phyloP scores from a whole-genome alignment of 2,797 vertebrate genomes.

The Tenualosa ilisha region DNA sequence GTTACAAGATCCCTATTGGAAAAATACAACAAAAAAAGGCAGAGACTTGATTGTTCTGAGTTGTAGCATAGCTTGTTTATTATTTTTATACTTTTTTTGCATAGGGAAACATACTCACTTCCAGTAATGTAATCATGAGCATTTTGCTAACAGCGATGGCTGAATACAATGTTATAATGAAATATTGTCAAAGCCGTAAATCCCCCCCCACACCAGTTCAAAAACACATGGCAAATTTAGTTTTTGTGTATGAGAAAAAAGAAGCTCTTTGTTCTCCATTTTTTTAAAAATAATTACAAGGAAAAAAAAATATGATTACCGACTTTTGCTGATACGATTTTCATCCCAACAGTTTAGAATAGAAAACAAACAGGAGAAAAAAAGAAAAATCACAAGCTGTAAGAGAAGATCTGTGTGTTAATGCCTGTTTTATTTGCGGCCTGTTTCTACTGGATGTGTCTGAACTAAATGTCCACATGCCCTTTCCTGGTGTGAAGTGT shows the following conservation, averaged over 20 bases:
- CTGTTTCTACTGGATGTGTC: constrained; percentile 32
- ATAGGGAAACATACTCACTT: constrained; percentile 88
- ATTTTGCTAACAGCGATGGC: constrained; percentile 75
- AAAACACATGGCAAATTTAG: constrained; percentile 66
- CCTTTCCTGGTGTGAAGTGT: constrained; percentile 70
- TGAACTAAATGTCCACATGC: constrained; percentile 59
- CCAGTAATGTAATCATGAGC: constrained; percentile 84
- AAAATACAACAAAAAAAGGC: constrained; percentile 39
- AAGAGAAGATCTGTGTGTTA: constrained; percentile 41
- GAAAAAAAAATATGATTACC: constrained; percentile 51
- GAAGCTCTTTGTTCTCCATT: constrained; percentile 31
- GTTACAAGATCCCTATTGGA: neutral
- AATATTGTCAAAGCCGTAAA: constrained; percentile 79
- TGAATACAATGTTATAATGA: constrained; percentile 84
- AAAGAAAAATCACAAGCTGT: constrained; percentile 40
- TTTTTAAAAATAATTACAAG: constrained; percentile 53
- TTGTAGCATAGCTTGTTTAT: constrained; percentile 91
- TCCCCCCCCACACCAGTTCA: constrained; percentile 75
- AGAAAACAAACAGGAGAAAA: constrained; percentile 36
- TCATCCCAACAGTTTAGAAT: constrained; percentile 36
- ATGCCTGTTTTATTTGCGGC: constrained; percentile 39
- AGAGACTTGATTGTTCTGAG: constrained; percentile 54
- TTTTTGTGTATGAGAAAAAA: constrained; percentile 45
- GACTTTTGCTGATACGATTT: constrained; percentile 53
- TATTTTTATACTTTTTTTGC: constrained; percentile 84